Percentiles rank a stretch among this genome's conserved stretches.
phyloP scores from a whole-genome alignment of 2,888 invertebrate genomes.

The Ptychoptera albimana region DNA sequence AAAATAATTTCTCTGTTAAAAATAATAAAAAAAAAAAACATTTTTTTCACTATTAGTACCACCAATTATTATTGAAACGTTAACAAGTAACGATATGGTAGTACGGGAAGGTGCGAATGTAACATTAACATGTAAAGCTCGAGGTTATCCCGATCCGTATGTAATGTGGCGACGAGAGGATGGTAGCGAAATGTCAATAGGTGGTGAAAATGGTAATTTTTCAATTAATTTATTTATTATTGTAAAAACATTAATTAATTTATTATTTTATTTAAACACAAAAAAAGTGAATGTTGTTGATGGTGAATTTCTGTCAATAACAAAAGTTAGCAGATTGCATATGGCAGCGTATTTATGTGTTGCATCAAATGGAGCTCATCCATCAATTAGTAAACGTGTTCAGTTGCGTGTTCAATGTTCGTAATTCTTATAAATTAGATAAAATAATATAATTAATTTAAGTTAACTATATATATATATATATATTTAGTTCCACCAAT shows the following conservation, averaged over 20 bases:
- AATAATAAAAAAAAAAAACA: too few relatives aligned
- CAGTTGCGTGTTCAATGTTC: conserved; percentile 60
- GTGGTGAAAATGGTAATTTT: conserved; percentile 54
- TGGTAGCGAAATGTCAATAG: conserved; percentile 64
- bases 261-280: conserved; percentile 10
- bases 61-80: conserved; percentile 65
- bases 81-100: conserved; percentile 73
- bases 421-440: conserved; percentile 20
- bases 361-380: conserved; percentile 87
- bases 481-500: conserved; percentile 57
- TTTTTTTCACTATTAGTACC: conserved; percentile 44
- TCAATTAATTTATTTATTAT: not conserved
- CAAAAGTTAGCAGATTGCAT: conserved; percentile 66
- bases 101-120: conserved; percentile 70
- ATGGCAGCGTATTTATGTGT: conserved; percentile 87
- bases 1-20: not conserved
- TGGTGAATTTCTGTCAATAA: conserved; percentile 61
- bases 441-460: not conserved
- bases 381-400: conserved; percentile 71
- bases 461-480: conserved; percentile 18
- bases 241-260: not conserved
- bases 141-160: conserved; percentile 69
- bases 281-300: conserved; percentile 62
- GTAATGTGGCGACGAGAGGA: conserved; percentile 77
- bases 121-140: conserved; percentile 63